A percentile compares a stretch with the other conserved stretches of the same genome.
Evolutionary conservation across 30 jellyfish, hydroid and myxozoan species (phyloP).

Genomic region (Phacellophora camtschatica): DNA sequence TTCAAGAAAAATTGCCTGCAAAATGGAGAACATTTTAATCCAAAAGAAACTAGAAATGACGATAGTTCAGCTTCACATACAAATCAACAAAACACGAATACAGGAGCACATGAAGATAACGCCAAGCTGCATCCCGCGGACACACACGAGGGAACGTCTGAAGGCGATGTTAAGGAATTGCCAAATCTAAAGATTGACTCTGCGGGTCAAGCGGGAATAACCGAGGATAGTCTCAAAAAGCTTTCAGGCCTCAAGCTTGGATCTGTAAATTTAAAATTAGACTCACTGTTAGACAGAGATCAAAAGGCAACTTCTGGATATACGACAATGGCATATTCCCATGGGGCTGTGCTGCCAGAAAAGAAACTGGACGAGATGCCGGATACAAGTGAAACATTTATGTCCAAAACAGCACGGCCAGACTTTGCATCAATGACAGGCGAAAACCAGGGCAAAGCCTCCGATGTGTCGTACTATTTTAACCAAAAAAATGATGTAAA

Average conservation of each 20-base stretch:
- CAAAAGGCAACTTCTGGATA: constrained; percentile 46
- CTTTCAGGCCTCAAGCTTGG: neutral
- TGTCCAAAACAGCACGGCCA: constrained; percentile 54
- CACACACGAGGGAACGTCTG: neutral
- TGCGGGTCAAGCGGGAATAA: neutral
- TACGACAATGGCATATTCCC: constrained; percentile 55
- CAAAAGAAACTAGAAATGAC: neutral
- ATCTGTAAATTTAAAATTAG: constrained; percentile 1
- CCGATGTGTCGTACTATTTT: constrained; percentile 56
- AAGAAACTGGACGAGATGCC: constrained; percentile 58
- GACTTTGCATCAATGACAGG: constrained; percentile 59
- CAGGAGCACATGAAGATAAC: neutral
- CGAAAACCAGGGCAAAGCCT: constrained; percentile 20
- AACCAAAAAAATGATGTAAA: constrained; percentile 48
- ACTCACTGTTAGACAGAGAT: constrained; percentile 1
- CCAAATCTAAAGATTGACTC: neutral
- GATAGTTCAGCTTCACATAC: neutral
- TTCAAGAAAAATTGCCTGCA: constrained; percentile 46
- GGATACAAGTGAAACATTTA: constrained; percentile 51
- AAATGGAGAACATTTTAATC: constrained; percentile 21
- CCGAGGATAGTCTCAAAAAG: neutral
- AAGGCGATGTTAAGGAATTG: neutral
- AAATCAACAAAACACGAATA: neutral
- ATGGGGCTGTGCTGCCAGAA: constrained; percentile 33
- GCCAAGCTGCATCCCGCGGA: neutral